Evolutionary conservation across 2,113 vertebrate species (phyloP), one percentile per base, ranked within the genome.

Genomic region (Stegastes partitus): DNA sequence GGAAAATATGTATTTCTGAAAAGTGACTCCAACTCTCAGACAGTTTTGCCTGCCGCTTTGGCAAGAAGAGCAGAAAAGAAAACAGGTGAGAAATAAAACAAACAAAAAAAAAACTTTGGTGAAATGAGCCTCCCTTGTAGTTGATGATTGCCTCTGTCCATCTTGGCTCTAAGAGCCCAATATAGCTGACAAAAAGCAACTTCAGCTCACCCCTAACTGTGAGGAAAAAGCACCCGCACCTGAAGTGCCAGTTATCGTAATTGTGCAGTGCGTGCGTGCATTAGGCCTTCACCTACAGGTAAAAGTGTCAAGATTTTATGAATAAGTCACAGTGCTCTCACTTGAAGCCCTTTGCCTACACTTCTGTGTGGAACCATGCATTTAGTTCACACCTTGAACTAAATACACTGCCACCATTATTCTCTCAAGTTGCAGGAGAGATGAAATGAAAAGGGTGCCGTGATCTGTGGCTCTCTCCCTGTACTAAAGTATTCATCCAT

Each of bases 301-400:
- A 55, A 67, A 88, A 50, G 92, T 89, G 89, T 87, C 66, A 82
- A 65, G 74, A 77, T 62, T 6, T 51, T 77, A 87, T 91, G 77
- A 91, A 91, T 90, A 92, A 92, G 34, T 91, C 77, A 89, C 58
- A 58, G 50, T 19, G 1, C 47, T 69, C 59, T 51, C 6, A 57
- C 59, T 65, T 51, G 45, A 59, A 70, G 56, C 25, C 14, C 37
- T 23, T 47, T 58, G 45, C 39, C 68, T 62, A 23, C 79, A 70
- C 55, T 68, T 68, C 66, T 10, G 54, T 22, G 63, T 71, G 74
- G 66, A 55, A 54, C 57, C 51, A 56, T 87, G 72, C 90, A 87
- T 91, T 88, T 83, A 77, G 44, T 84, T 91, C 84, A 85, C 89
- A 91, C 87, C 83, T 86, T 68, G 16, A 82, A 68, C 47, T 86